Percentiles rank a stretch among this genome's conserved stretches.
These are phyloP conservation scores for Troilus luridus DNA, from an alignment of 2,888 invertebrate genomes.

Conservation along the genomic window DNA sequence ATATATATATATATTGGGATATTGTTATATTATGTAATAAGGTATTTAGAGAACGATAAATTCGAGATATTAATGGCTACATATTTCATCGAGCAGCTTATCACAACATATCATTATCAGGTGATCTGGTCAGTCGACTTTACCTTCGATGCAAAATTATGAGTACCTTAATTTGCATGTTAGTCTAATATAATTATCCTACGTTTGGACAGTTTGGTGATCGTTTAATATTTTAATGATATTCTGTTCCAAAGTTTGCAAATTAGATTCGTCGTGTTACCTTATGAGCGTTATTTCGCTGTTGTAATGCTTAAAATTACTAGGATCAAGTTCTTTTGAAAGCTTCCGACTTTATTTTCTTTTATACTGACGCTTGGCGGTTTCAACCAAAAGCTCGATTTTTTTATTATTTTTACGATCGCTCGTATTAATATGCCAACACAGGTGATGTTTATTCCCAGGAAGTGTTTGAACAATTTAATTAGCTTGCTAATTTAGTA, in stretches of 20 bases:
- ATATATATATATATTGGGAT: not conserved
- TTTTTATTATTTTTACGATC: not conserved
- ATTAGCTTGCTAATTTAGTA: not conserved
- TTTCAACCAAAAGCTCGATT: not conserved
- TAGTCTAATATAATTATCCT: not conserved
- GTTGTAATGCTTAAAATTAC: not conserved
- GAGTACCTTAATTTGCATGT: not conserved
- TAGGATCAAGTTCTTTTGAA: not conserved
- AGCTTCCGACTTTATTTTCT: not conserved
- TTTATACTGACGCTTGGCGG: not conserved
- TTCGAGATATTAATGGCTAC: not conserved
- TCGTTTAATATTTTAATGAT: not conserved
- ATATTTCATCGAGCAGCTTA: not conserved
- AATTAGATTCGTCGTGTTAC: not conserved
- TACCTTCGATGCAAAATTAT: not conserved
- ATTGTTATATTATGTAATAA: not conserved
- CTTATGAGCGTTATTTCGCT: not conserved
- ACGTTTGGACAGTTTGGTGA: not conserved
- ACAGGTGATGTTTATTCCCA: not conserved
- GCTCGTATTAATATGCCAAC: not conserved
- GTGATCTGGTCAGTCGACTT: not conserved
- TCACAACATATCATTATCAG: not conserved
- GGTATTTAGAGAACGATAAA: not conserved
- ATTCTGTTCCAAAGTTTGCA: not conserved
- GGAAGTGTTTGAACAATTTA: not conserved